Evolutionary conservation across 2,888 invertebrate species (phyloP).

Genomic region (Euzophera pinguis): DNA sequence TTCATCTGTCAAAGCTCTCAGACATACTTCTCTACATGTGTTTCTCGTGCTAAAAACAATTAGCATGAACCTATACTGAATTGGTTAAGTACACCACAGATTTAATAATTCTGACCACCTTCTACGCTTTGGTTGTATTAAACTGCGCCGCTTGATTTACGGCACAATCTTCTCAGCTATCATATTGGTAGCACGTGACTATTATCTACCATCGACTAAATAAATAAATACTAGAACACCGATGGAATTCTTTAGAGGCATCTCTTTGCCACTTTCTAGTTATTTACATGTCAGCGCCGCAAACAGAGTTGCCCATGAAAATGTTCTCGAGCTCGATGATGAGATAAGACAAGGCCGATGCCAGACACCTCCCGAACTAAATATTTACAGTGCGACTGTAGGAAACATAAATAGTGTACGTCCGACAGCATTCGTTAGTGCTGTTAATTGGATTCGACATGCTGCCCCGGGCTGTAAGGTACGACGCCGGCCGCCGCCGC

Average conservation of each 20-base stretch:
- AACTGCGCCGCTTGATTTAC: conserved; percentile 38
- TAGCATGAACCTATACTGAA: too few relatives aligned
- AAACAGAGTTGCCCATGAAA: conserved; percentile 47
- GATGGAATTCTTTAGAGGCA: conserved; percentile 50
- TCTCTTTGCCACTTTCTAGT: conserved; percentile 55
- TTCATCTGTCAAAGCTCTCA: too few relatives aligned
- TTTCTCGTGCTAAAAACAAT: too few relatives aligned
- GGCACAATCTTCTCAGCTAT: conserved; percentile 37
- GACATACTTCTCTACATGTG: too few relatives aligned
- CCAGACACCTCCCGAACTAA: conserved; percentile 70
- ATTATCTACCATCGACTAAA: conserved; percentile 38
- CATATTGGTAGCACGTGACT: conserved; percentile 45
- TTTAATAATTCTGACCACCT: too few relatives aligned
- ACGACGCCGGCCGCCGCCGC: conserved; percentile 13
- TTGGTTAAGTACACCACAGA: too few relatives aligned
- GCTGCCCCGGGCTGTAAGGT: conserved; percentile 39
- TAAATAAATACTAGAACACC: conserved; percentile 53
- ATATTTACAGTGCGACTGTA: conserved; percentile 72
- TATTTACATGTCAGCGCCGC: conserved; percentile 53
- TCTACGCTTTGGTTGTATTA: neutral
- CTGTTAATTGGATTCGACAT: conserved; percentile 73
- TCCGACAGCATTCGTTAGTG: conserved; percentile 66
- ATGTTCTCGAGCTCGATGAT: conserved; percentile 50
- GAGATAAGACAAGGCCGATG: conserved; percentile 64
- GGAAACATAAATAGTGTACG: conserved; percentile 73